Evolutionary conservation across 2,113 vertebrate genomes (phyloP).

Genomic region (Lagopus leucura): DNA sequence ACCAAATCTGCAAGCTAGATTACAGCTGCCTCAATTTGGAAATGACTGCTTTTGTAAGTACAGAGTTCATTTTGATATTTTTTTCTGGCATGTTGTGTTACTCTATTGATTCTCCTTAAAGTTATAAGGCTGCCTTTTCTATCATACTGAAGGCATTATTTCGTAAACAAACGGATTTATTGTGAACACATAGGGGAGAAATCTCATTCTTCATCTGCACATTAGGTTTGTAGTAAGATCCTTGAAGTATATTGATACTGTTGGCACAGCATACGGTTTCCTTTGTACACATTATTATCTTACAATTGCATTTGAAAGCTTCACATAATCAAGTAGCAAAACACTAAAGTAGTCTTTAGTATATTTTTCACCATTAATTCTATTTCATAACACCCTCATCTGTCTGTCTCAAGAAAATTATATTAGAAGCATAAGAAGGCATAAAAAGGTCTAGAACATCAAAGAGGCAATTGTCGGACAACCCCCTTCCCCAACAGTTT

Average conservation of each 20-base stretch:
- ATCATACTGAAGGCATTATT: not conserved
- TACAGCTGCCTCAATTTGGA: not conserved
- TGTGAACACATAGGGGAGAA: slow-evolving; percentile 32
- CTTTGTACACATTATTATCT: slow-evolving; percentile 31
- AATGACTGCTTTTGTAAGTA: not conserved
- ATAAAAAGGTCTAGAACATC: slow-evolving; percentile 32
- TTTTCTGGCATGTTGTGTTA: not conserved
- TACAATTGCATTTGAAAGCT: slow-evolving; percentile 45
- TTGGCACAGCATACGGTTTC: not conserved
- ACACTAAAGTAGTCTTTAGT: slow-evolving; percentile 23
- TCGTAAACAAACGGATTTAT: slow-evolving; percentile 39
- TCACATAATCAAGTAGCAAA: slow-evolving; percentile 37
- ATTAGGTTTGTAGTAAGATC: slow-evolving; percentile 11
- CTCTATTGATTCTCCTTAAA: not conserved
- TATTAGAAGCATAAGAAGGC: slow-evolving; percentile 16
- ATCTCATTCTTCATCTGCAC: slow-evolving; percentile 32
- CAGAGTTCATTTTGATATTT: not conserved
- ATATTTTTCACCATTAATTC: slow-evolving; percentile 52
- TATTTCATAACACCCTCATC: slow-evolving; percentile 5
- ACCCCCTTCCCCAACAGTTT: not conserved
- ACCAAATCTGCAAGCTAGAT: not conserved
- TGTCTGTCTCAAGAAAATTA: slow-evolving; percentile 23
- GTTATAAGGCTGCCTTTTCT: not conserved
- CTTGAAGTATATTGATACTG: slow-evolving; percentile 26
- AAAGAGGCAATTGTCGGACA: slow-evolving; percentile 57